Evolutionary conservation across 2,797 vertebrate genomes (phyloP), one percentile per base, ranked within the genome.

Genomic region (Uromys caudimaculatus): DNA sequence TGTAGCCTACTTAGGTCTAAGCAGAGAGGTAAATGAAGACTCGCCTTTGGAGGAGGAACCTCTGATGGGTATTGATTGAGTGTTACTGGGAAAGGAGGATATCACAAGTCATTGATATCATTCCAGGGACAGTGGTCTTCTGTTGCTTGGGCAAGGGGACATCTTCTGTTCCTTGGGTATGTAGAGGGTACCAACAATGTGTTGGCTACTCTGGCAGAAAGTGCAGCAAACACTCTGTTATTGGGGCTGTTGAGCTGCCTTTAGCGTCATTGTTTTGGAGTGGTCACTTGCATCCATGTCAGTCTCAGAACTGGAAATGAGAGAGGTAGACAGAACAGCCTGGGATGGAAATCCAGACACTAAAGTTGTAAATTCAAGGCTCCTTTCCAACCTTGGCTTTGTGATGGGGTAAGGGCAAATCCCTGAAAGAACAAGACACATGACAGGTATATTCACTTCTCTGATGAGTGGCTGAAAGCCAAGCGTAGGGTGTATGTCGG

Each of bases 221-320:
- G 24, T 6, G 56, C 41, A 87, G 89, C 23, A 29, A n/a, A 62
- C 4, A 73, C 56, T 0, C 71, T 67, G 77, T 14, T 3, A 24
- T 13, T 13, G 50, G 60, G 47, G 13, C 32, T 52, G 35, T 0
- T 29, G 47, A 32, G 23, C 23, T 60, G 67, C 52, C 35, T 35
- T 60, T 41, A 29, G 83, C 16, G 11, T 56, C 56, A 16, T n/a
- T 11, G 0, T 85, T 90, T 77, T 41, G 16, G n/a, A 60, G 17
- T 73, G 23, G 5, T 67, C 75, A 32, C 24, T 93, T n/a, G 16
- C 7, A 67, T 90, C 62, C 21, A 23, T 23, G 50, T 47, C 19
- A 76, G 44, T 58, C 75, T 86, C 69, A 67, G 83, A 84, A 76
- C 1, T 85, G 50, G 83, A 95, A 96, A 69, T 2, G 60, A 56